A percentile compares a stretch with the other conserved stretches of the same genome.
These are phyloP conservation scores for Pipra filicauda DNA, from an alignment of 2,113 vertebrate genomes.

Conservation along the genomic window DNA sequence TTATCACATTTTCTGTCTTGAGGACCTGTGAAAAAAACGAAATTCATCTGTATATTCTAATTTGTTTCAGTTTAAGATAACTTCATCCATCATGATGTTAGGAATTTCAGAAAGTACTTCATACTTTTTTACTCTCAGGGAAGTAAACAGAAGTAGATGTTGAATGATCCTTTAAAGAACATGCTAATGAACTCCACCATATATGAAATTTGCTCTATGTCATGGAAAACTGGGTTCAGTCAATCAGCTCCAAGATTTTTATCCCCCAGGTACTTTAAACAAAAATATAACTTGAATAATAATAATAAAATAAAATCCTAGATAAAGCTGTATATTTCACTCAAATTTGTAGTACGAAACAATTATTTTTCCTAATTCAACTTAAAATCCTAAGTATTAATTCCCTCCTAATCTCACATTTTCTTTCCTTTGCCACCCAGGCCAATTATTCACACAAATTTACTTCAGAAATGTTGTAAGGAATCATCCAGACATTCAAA, in stretches of 20 bases:
- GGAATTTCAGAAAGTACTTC: neutral
- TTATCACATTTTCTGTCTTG: neutral
- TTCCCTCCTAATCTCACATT: neutral
- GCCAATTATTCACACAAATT: neutral
- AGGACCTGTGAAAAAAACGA: neutral
- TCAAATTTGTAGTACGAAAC: neutral
- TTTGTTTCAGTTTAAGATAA: neutral
- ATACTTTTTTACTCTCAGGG: neutral
- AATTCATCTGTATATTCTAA: neutral
- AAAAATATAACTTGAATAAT: neutral
- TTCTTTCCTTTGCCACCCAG: neutral
- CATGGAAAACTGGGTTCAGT: neutral
- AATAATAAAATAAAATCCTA: neutral
- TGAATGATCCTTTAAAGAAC: neutral
- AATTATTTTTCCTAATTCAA: neutral
- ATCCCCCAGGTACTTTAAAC: neutral
- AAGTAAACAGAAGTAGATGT: neutral
- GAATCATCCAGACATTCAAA: neutral
- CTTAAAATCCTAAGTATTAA: neutral
- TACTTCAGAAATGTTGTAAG: neutral
- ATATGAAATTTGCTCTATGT: neutral
- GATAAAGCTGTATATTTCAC: neutral
- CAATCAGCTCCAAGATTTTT: neutral
- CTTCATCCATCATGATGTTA: neutral
- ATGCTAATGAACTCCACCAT: fast-evolving